These are phyloP conservation scores for Plutomurus gul DNA, from an alignment of 1,140 invertebrate species.

Conservation along the genomic window DNA sequence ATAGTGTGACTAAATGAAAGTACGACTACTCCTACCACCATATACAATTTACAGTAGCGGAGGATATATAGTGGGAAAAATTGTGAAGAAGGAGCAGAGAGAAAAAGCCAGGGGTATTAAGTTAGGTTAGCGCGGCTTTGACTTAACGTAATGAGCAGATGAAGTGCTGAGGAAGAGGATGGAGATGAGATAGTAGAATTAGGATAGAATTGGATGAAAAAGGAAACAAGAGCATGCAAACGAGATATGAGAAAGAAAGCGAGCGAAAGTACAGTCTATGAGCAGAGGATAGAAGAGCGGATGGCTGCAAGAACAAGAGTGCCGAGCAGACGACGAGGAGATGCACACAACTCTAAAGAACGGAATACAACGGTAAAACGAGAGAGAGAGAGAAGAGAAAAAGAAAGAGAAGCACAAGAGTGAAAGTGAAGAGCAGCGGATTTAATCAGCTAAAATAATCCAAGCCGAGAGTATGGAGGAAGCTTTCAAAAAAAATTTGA, in stretches of 20 bases:
- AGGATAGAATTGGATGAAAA: slow-evolving; percentile 13
- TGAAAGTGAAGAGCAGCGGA: slow-evolving; percentile 24
- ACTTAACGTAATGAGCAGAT: slow-evolving; percentile 28
- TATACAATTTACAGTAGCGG: too few relatives aligned
- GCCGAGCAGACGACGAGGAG: too few relatives aligned
- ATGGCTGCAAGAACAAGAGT: neutral
- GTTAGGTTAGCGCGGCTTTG: slow-evolving; percentile 26
- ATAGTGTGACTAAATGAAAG: too few relatives aligned
- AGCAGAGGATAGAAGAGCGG: neutral
- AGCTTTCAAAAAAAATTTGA: slow-evolving; percentile 29
- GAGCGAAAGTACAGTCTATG: neutral
- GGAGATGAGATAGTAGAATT: neutral
- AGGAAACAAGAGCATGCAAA: slow-evolving; percentile 29
- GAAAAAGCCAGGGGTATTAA: slow-evolving; percentile 35
- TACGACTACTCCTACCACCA: too few relatives aligned
- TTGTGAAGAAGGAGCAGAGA: slow-evolving; percentile 2
- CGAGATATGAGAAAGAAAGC: neutral
- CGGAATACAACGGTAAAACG: neutral
- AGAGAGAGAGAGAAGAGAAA: neutral
- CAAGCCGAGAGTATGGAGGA: slow-evolving; percentile 18
- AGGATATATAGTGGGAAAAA: too few relatives aligned
- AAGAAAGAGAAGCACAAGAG: neutral
- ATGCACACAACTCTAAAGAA: too few relatives aligned
- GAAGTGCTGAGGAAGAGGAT: slow-evolving; percentile 2
- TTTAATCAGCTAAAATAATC: slow-evolving; percentile 44